Base-by-base conservation (phyloP, 2,113 vertebrate species). In the Actenoides lindsayi region DNA sequence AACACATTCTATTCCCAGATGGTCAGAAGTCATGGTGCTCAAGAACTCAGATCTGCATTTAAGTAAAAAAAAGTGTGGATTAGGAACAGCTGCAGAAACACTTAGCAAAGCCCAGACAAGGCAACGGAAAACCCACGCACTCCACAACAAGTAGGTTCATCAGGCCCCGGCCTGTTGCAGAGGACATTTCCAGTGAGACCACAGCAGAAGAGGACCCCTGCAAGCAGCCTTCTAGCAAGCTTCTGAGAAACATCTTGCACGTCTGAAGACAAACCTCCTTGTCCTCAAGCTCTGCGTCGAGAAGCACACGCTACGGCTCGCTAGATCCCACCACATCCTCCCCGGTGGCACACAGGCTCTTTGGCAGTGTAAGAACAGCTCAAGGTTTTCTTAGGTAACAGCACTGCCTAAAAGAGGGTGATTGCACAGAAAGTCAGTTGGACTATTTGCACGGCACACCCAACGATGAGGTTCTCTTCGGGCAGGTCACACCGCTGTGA, bases 51-150 rank as follows among this genome's bases (percentile, higher is more conserved):
- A 51, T n/a, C 37, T 88, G 39, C 25, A 16, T 75, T 76, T 62
- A 41, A 68, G 51, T 16, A 24, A 37, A 81, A 84, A 46, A 46
- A 44, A 35, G 41, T 3, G 2, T 62, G 71, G 53, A 73, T 74
- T 82, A 71, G 20, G 37, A 76, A 84, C 74, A 96, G 94, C 92
- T 96, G 88, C 76, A 93, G 64, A 91, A 96, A 87, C 64, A 74
- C 41, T 89, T 69, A 63, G 70, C 74, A 60, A 13, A 86, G 63
- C 62, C 83, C 54, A 93, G 88, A 83, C 79, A 73, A 67, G n/a
- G 53, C 7, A 28, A 83, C 17, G 79, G 27, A 19, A 46, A 90
- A 83, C 35, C 30, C n/a, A 62, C 28, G 8, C 51, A 30, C 65
- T 86, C 48, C 48, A 48, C 6, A 60, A 3, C 12, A 46, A 41